Conservation (phyloP, 2,888 invertebrate genomes). For the Deroplatys truncata region DNA sequence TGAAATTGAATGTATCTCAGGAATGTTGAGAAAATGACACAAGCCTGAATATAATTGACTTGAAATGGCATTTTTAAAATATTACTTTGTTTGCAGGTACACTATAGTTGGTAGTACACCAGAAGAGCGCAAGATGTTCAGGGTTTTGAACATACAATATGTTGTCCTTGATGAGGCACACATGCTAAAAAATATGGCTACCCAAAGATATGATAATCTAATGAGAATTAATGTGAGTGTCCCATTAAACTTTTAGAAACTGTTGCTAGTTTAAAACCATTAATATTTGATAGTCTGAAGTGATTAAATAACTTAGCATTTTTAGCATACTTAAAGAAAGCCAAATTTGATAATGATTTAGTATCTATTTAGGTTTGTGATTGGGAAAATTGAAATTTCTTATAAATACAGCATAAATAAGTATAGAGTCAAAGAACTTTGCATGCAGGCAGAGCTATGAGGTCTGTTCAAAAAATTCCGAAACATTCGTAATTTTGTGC, state of each 20-base stretch:
- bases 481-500: too few relatives aligned
- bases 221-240: constrained; percentile 71
- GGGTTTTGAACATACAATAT: constrained; percentile 79
- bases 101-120: constrained; percentile 80
- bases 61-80: not conserved
- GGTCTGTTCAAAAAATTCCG: too few relatives aligned
- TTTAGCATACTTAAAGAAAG: too few relatives aligned
- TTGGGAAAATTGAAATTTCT: too few relatives aligned
- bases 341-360: too few relatives aligned
- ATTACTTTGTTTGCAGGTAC: constrained; percentile 43
- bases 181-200: constrained; percentile 97
- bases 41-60: not conserved
- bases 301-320: too few relatives aligned
- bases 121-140: constrained; percentile 87
- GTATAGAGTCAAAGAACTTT: too few relatives aligned
- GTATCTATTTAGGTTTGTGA: too few relatives aligned
- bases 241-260: not conserved
- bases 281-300: too few relatives aligned
- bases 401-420: too few relatives aligned
- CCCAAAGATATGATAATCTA: constrained; percentile 82
- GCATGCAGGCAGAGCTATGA: too few relatives aligned
- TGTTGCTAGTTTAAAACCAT: not conserved
- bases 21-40: not conserved
- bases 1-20: too few relatives aligned
- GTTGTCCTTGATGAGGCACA: constrained; percentile 97